These are phyloP conservation scores for Drosophila repleta DNA, from an alignment of 1,140 invertebrate species.

Conservation along the genomic window DNA sequence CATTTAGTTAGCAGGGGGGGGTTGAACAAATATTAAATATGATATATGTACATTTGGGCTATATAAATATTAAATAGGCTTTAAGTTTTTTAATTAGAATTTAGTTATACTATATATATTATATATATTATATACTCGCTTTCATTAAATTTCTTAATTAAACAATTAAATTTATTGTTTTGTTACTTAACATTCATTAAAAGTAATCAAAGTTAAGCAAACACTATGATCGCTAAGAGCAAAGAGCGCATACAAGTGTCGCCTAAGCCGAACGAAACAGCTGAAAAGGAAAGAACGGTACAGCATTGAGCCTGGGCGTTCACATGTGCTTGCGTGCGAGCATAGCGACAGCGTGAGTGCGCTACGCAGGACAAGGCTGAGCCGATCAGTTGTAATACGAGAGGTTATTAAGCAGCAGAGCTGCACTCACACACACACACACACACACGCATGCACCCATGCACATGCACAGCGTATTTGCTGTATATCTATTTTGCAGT, in stretches of 20 bases:
- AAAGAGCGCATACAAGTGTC: conserved; percentile 19
- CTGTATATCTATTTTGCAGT: neutral
- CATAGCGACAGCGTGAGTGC: conserved; percentile 11
- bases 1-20: neutral
- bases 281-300: neutral
- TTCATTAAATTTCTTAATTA: too few species aligned
- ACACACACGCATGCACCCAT: too few species aligned
- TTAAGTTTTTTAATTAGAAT: too few species aligned
- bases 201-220: neutral
- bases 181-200: too few species aligned
- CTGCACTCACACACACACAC: neutral
- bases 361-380: conserved; percentile 17
- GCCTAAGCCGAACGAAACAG: neutral
- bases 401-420: neutral
- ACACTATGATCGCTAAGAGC: neutral
- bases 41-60: neutral
- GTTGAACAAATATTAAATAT: neutral
- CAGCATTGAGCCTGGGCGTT: neutral
- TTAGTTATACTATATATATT: too few species aligned
- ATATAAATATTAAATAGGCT: neutral
- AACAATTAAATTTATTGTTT: too few species aligned
- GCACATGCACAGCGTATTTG: neutral
- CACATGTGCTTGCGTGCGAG: conserved; percentile 6
- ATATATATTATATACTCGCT: too few species aligned
- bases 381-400: conserved; percentile 3